phyloP scores from a whole-genome alignment of 2,113 vertebrate species.

The Okapia johnstoni region DNA sequence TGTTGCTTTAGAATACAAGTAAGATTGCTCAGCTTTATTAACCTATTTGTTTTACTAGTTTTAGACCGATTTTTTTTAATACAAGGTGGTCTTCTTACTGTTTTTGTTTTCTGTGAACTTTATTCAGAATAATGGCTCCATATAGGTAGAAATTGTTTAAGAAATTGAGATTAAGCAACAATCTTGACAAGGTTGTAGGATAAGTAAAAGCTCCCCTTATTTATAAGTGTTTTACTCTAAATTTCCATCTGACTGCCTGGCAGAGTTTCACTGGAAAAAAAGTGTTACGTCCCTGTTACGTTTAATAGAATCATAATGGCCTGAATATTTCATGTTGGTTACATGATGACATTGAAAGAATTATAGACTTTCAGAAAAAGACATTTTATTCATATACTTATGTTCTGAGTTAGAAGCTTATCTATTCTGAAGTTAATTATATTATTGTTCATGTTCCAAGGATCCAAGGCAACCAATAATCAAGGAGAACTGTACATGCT shows the following conservation, averaged over 20 bases:
- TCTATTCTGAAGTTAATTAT: constrained; percentile 48
- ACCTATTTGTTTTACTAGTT: background rate
- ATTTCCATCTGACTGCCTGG: constrained; percentile 66
- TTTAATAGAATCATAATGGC: constrained; percentile 72
- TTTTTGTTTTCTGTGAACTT: background rate
- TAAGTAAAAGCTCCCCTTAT: constrained; percentile 57
- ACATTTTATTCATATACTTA: constrained; percentile 60
- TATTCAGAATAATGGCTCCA: background rate
- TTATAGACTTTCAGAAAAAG: constrained; percentile 66
- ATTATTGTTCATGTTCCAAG: constrained; percentile 11
- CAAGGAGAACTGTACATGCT: background rate
- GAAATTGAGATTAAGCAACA: constrained; percentile 62
- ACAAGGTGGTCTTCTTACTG: background rate
- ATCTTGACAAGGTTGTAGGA: constrained; percentile 46
- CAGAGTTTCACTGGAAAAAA: constrained; percentile 59
- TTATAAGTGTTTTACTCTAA: constrained; percentile 71
- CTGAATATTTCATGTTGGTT: constrained; percentile 71
- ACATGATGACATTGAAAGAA: constrained; percentile 65
- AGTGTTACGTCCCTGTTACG: constrained; percentile 51
- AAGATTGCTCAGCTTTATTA: background rate
- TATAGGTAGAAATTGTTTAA: background rate
- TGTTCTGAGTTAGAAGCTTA: constrained; percentile 30
- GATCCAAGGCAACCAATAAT: background rate
- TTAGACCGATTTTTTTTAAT: background rate
- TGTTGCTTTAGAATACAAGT: background rate